These are phyloP conservation scores for Phyllotreta striolata DNA, from an alignment of 2,888 invertebrate species.

Conservation along the genomic window DNA sequence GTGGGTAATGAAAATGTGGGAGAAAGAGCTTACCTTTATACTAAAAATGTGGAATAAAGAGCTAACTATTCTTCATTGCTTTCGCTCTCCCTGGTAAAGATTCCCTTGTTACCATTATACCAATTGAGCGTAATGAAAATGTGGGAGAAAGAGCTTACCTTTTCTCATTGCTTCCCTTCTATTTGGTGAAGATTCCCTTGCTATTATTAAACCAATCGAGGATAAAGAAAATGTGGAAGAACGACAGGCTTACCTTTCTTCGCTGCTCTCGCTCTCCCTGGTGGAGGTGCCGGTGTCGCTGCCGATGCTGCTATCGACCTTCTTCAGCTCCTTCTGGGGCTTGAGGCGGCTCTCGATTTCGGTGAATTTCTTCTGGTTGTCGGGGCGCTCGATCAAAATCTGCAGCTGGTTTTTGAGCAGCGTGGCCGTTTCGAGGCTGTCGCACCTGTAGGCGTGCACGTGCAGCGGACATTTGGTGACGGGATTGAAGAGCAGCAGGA, in stretches of 20 bases:
- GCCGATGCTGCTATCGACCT: constrained; percentile 78
- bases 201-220: no score
- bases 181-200: no score
- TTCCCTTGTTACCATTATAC: no score
- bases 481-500: constrained; percentile 92
- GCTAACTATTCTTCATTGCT: no score
- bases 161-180: no score
- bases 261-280: constrained; percentile 74
- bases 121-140: no score
- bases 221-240: no score
- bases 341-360: constrained; percentile 75
- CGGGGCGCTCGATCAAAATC: constrained; percentile 80
- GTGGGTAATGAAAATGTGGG: no score
- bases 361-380: constrained; percentile 85
- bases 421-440: constrained; percentile 91
- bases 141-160: constrained; percentile 56
- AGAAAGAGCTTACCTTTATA: no score
- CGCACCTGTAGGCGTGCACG: constrained; percentile 90
- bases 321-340: constrained; percentile 68
- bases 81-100: no score
- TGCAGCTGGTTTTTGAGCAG: constrained; percentile 86
- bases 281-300: constrained; percentile 74
- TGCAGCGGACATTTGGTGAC: constrained; percentile 94
- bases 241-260: constrained; percentile 64
- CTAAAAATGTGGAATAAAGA: no score